phyloP scores from a whole-genome alignment of 2,797 vertebrate species.

The Fistularia tabacaria region DNA sequence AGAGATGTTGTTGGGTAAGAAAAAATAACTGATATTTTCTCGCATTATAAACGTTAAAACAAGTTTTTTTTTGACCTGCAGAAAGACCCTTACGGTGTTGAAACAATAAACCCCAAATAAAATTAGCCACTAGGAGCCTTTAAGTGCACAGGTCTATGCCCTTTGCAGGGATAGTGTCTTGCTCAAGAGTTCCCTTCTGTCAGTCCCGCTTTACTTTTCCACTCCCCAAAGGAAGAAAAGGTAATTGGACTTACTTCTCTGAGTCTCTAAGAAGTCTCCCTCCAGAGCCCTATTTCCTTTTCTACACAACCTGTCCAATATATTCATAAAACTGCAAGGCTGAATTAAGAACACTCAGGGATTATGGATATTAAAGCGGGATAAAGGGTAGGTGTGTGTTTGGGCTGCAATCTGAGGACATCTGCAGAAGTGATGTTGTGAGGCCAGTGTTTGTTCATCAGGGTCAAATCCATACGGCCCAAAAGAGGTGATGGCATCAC shows the following conservation, averaged over 20 bases:
- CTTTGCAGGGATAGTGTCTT: slow-evolving; percentile 36
- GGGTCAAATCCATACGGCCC: slow-evolving; percentile 22
- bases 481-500: slow-evolving; percentile 17
- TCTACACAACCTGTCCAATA: slow-evolving; percentile 28
- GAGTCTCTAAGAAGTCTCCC: slow-evolving; percentile 50
- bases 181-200: slow-evolving; percentile 25
- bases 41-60: slow-evolving; percentile 2
- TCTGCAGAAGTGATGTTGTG: neutral
- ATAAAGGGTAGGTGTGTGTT: slow-evolving; percentile 41
- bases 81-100: slow-evolving; percentile 17
- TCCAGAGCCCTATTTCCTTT: slow-evolving; percentile 48
- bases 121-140: slow-evolving; percentile 33
- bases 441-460: slow-evolving; percentile 15
- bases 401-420: slow-evolving; percentile 1
- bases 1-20: neutral
- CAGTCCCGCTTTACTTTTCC: slow-evolving; percentile 27
- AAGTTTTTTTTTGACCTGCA: slow-evolving; percentile 19
- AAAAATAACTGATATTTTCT: slow-evolving; percentile 1
- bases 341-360: slow-evolving; percentile 52
- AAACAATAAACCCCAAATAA: slow-evolving; percentile 33
- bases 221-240: slow-evolving; percentile 50
- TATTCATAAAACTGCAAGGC: slow-evolving; percentile 46
- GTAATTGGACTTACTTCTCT: slow-evolving; percentile 62
- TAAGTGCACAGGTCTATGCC: slow-evolving; percentile 28
- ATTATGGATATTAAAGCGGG: slow-evolving; percentile 62